Evolutionary conservation across 2,113 vertebrate species (phyloP), one percentile per base, ranked within the genome.

Genomic region (Sisor rabdophorus): DNA sequence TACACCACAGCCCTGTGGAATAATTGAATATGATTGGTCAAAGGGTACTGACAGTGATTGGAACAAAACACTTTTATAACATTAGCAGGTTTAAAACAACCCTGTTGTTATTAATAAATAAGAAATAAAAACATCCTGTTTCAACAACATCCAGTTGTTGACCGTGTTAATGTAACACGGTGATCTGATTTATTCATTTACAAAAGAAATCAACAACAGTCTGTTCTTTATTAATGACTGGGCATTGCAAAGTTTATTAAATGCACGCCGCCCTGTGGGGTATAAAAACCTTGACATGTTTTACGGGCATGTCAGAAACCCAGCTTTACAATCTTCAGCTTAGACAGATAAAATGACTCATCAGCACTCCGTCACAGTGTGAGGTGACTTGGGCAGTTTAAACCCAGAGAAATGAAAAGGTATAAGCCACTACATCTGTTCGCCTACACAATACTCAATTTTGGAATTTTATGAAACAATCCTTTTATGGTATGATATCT

Each of bases 311-410:
- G 74, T 77, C 67, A 71, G 28, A 70, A 32, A 48, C 56, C 70
- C 55, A 70, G 67, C 26, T 47, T 71, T 77, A 67, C 80, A 86
- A 61, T 36, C 77, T 79, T 65, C 13, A 76, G 47, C 80, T 85
- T 82, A 77, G 65, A 74, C 77, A 79, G 87, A 82, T 88, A 86
- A 86, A 74, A 77, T 84, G 86, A 84, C 86, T 86, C 82, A 86
- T 53, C 80, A 84, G 76, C 50, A 73, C 65, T 83, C 72, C 87
- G 79, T 80, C 78, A 76, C 76, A 63, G 3, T 71, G 76, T 87
- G 84, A 87, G 74, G 76, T 81, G 30, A 48, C 52, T 22, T 26
- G 63, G 74, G 40, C 36, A n/a, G 24, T 48, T 67, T 50, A 11
- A 75, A 65, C 36, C n/a, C 60, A 26, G 17, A 75, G 73, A 55